These are phyloP conservation scores for Julus scanicus DNA, from an alignment of 2,888 invertebrate species.

Conservation along the genomic window DNA sequence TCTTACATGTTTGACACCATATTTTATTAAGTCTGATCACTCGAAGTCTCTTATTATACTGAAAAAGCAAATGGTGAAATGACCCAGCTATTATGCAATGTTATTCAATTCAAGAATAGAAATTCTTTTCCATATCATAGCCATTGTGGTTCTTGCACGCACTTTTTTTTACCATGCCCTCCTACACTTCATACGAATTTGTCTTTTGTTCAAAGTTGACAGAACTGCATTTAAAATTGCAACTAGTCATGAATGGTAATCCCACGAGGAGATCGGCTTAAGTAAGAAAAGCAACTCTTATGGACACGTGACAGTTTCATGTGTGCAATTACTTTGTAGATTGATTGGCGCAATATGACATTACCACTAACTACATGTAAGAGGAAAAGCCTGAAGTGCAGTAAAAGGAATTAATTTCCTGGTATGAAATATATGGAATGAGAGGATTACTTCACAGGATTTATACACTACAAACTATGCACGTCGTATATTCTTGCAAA, in stretches of 20 bases:
- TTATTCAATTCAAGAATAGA: slow-evolving; percentile 36
- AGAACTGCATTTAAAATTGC: slow-evolving; percentile 40
- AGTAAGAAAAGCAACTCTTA: background rate
- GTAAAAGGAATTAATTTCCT: background rate
- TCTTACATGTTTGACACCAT: slow-evolving; percentile 39
- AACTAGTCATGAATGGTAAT: slow-evolving; percentile 27
- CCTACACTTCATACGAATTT: slow-evolving; percentile 32
- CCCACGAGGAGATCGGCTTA: slow-evolving; percentile 16
- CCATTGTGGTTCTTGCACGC: slow-evolving; percentile 18
- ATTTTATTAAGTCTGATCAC: slow-evolving; percentile 47
- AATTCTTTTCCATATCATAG: slow-evolving; percentile 25
- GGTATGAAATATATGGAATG: background rate
- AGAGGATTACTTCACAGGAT: background rate
- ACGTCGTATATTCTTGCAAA: background rate
- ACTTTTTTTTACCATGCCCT: slow-evolving; percentile 44
- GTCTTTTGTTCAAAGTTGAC: slow-evolving; percentile 40
- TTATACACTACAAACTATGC: background rate
- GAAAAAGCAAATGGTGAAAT: slow-evolving; percentile 36
- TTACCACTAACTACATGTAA: background rate
- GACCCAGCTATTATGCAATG: slow-evolving; percentile 7
- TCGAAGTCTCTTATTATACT: slow-evolving; percentile 40
- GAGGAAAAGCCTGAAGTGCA: background rate
- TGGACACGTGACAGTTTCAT: slow-evolving; percentile 45
- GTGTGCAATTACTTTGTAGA: background rate
- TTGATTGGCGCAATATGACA: background rate